Percentiles rank a stretch among this genome's conserved stretches.
These are phyloP conservation scores for Parnassius glacialis DNA, from an alignment of 2,888 invertebrate genomes.

Conservation along the genomic window DNA sequence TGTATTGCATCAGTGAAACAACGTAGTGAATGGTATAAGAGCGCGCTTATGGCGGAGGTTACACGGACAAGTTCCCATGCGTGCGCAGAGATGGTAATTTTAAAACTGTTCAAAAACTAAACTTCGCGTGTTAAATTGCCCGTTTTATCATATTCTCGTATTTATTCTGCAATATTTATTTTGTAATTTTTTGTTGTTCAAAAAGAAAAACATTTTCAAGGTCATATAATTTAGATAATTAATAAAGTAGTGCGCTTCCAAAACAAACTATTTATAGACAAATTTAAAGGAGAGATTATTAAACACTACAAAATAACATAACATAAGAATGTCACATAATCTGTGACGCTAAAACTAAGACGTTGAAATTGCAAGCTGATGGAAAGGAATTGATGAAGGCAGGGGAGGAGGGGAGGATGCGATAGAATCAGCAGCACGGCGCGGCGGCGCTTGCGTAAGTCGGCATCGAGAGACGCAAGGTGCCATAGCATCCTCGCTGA, in stretches of 20 bases:
- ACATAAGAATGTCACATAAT: too few species aligned
- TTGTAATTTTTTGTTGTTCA: too few species aligned
- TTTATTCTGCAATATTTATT: not conserved
- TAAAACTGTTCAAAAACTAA: constrained; percentile 4
- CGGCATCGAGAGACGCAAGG: constrained; percentile 45
- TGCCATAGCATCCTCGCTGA: constrained; percentile 61
- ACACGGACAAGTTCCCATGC: constrained; percentile 46
- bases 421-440: constrained; percentile 56
- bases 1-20: constrained; percentile 33
- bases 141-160: constrained; percentile 8
- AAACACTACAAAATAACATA: too few species aligned
- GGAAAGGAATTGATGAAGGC: not conserved
- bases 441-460: constrained; percentile 51
- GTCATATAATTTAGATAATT: too few species aligned
- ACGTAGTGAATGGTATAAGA: constrained; percentile 39
- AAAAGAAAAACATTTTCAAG: too few species aligned
- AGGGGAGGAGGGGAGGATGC: constrained; percentile 40
- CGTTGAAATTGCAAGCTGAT: too few species aligned
- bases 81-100: constrained; percentile 27
- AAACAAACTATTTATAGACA: too few species aligned
- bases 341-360: too few species aligned
- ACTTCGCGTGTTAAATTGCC: constrained; percentile 5
- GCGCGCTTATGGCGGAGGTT: constrained; percentile 36
- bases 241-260: too few species aligned
- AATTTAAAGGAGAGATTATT: too few species aligned